Percentiles rank a stretch among this genome's conserved stretches.
These are phyloP conservation scores for Pardalotus punctatus DNA, from an alignment of 2,113 vertebrate genomes.

Conservation along the genomic window DNA sequence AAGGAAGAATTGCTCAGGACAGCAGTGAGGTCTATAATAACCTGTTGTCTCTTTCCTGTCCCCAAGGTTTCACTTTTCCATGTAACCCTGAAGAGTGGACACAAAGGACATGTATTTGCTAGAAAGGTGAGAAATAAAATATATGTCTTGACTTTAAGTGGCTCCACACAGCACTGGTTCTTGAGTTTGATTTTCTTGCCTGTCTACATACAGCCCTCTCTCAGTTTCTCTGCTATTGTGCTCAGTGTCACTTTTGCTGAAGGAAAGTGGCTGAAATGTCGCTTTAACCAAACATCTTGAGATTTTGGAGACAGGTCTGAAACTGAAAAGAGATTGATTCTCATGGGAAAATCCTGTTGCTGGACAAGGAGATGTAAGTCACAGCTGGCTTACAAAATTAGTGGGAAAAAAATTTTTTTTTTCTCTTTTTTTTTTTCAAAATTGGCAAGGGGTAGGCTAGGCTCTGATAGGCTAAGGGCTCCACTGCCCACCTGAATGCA, in stretches of 20 bases:
- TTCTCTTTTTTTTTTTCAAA: neutral
- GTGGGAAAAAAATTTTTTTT: neutral
- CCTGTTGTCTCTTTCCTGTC: neutral
- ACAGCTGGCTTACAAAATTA: neutral
- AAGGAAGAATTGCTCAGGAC: neutral
- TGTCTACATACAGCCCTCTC: neutral
- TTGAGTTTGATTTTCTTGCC: slow-evolving; percentile 36
- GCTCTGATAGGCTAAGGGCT: neutral
- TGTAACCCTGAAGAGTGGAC: neutral
- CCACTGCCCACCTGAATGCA: neutral
- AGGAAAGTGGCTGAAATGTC: slow-evolving; percentile 30
- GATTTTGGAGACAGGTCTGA: slow-evolving; percentile 6
- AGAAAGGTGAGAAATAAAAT: slow-evolving; percentile 47
- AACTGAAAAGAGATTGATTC: neutral
- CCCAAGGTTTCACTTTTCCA: slow-evolving; percentile 9
- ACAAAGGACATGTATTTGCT: slow-evolving; percentile 32
- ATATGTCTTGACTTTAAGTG: slow-evolving; percentile 30
- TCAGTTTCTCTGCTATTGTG: slow-evolving; percentile 9
- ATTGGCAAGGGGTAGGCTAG: neutral
- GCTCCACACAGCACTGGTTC: neutral
- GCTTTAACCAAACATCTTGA: neutral
- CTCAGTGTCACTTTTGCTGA: slow-evolving; percentile 35
- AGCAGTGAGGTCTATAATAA: slow-evolving; percentile 6
- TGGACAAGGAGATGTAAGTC: neutral
- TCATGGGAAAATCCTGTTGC: neutral